A percentile compares a stretch with the other conserved stretches of the same genome.
Evolutionary conservation across 2,888 invertebrate species (phyloP).

Genomic region (Phytoseiulus persimilis): DNA sequence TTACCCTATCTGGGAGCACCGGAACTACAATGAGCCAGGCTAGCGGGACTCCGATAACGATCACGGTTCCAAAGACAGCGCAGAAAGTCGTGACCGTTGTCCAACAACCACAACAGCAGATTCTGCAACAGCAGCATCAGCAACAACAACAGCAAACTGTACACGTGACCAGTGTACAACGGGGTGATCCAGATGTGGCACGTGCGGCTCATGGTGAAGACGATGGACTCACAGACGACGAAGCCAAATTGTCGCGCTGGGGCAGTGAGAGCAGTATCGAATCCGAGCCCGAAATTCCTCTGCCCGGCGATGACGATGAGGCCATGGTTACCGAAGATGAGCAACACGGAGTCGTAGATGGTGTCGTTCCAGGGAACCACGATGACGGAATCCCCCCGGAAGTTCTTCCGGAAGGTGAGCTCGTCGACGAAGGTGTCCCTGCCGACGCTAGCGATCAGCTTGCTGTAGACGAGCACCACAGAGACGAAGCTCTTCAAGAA

Average conservation of each 20-base stretch:
- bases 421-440: neutral
- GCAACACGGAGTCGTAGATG: constrained; percentile 23
- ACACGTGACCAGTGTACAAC: neutral
- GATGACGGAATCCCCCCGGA: neutral
- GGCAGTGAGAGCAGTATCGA: constrained; percentile 38
- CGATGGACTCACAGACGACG: constrained; percentile 15
- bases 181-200: constrained; percentile 10
- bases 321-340: constrained; percentile 27
- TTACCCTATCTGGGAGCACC: constrained; percentile 31
- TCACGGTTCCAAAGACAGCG: neutral
- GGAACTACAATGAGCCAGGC: constrained; percentile 35
- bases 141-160: constrained; percentile 19
- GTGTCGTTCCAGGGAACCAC: neutral
- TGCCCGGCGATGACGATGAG: constrained; percentile 13
- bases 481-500: neutral
- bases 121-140: constrained; percentile 5
- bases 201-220: constrained; percentile 26
- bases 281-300: constrained; percentile 37
- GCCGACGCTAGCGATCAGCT: neutral
- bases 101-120: constrained; percentile 11
- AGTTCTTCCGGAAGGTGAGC: neutral
- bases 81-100: constrained; percentile 34
- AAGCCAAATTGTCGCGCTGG: constrained; percentile 28
- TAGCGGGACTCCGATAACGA: constrained; percentile 1
- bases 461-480: neutral